Evolutionary conservation across 2,888 invertebrate genomes (phyloP), one percentile per base, ranked within the genome.

Genomic region (Spodoptera littoralis): DNA sequence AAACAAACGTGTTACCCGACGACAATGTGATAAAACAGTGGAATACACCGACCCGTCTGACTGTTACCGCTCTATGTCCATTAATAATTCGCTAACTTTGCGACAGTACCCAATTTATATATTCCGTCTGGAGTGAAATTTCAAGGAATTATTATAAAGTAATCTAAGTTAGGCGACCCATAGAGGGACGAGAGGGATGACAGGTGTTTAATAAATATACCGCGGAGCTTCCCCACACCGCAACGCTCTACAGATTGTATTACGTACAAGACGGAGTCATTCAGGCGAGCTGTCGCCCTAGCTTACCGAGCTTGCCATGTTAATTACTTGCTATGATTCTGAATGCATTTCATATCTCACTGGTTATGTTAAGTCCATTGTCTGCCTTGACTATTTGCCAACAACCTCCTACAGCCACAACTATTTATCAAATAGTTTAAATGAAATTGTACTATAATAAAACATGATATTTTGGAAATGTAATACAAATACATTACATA

Each of bases 161-260:
- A 93, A 94, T 94, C 90, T 91, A 92, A 93, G 92, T 94, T 93
- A 89, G 89, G 71, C 88, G 88, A 88, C 82, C 87, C 88, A 85
- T 81, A 82, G 86, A 84, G 85, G 84, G 85, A 85, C 85, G 86
- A 83, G 87, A 84, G 87, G 85, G 87, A 86, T 91, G 92, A 90
- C 91, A 93, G 91, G 90, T 92, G 91, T 90, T 92, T 89, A 91
- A 36, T 36, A 36, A 90, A 90, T 91, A 90, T 88, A 90, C 86
- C 84, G 82, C 80, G 84, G 50, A 79, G 85, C 83, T 85, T 85
- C 84, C 84, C 84, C 82, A 76, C 79, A 78, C 44, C 36, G 36
- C 27, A 27, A 2, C 73, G 78, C 79, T 80, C 78, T 77, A 81
- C 86, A 84, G 84, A 88, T 84, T 85, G 85, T 87, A 84, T 87